phyloP scores from a whole-genome alignment of 2,113 vertebrate genomes.

The Perca schrenkii region DNA sequence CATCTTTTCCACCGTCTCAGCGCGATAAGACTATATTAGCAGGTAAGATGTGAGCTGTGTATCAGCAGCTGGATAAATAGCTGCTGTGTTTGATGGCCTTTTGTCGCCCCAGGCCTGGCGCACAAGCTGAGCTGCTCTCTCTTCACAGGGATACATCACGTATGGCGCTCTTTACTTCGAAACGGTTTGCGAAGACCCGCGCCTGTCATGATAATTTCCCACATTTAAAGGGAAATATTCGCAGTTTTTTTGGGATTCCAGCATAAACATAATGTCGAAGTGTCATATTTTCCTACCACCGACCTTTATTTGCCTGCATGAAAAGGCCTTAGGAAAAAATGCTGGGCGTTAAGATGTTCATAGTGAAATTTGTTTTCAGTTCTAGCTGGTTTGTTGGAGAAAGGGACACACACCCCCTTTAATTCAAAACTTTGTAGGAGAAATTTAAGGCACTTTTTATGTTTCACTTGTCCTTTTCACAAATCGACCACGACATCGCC shows the following conservation, averaged over 20 bases:
- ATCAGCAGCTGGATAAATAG: not conserved
- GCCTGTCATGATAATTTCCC: constrained; percentile 74
- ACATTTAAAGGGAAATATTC: constrained; percentile 80
- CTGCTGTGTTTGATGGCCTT: constrained; percentile 51
- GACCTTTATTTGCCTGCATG: constrained; percentile 60
- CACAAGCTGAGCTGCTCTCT: constrained; percentile 60
- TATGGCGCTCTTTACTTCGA: constrained; percentile 83
- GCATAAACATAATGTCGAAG: not conserved
- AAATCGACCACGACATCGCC: not conserved
- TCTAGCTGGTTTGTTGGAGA: constrained; percentile 49
- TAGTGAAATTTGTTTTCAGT: constrained; percentile 56
- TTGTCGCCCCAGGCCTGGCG: constrained; percentile 66
- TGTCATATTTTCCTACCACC: constrained; percentile 23
- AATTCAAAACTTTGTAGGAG: constrained; percentile 79
- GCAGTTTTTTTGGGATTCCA: not conserved
- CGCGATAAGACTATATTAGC: constrained; percentile 14
- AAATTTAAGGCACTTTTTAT: constrained; percentile 25
- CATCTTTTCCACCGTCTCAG: constrained; percentile 19
- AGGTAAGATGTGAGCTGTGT: constrained; percentile 75
- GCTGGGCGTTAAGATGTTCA: constrained; percentile 52
- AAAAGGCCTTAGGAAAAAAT: constrained; percentile 53
- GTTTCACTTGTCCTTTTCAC: not conserved
- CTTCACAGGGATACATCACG: constrained; percentile 69
- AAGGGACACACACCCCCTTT: constrained; percentile 79
- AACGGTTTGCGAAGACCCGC: constrained; percentile 76